phyloP scores from a whole-genome alignment of 2,797 vertebrate genomes.

The Schizothorax lantsangensis region DNA sequence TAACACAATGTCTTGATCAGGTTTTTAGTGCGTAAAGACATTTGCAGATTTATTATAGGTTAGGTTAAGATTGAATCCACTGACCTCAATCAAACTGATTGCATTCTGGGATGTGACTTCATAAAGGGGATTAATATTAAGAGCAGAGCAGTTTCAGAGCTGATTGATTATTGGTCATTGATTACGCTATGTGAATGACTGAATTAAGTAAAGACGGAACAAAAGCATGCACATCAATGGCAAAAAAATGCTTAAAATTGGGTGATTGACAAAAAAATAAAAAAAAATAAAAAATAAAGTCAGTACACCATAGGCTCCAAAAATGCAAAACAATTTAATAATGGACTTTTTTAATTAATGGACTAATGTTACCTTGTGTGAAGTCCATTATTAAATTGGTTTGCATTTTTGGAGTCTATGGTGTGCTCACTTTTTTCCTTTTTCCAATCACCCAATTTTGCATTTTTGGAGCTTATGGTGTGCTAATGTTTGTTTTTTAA shows the following conservation, averaged over 20 bases:
- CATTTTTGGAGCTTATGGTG: too few relatives aligned
- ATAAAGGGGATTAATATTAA: not conserved
- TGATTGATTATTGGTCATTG: constrained; percentile 30
- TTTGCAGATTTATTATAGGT: not conserved
- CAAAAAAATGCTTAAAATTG: not conserved
- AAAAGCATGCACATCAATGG: too few relatives aligned
- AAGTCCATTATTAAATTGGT: too few relatives aligned
- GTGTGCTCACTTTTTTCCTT: too few relatives aligned
- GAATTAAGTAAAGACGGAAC: not conserved
- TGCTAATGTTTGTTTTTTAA: too few relatives aligned
- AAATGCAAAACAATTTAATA: too few relatives aligned
- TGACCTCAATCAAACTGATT: not conserved
- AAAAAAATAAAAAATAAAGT: not conserved
- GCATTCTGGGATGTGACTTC: not conserved
- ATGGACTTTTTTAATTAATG: not conserved
- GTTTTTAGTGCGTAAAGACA: not conserved
- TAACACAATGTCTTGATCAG: not conserved
- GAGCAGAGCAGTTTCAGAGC: not conserved
- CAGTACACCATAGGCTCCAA: not conserved
- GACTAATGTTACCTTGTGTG: too few relatives aligned
- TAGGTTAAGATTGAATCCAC: not conserved
- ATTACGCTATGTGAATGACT: not conserved
- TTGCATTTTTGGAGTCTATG: too few relatives aligned
- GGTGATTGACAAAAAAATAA: not conserved
- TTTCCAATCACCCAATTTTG: too few relatives aligned